These are phyloP conservation scores for Umimayanthus kanabou DNA, from an alignment of 92 coral and sea anemone genomes.

Conservation along the genomic window DNA sequence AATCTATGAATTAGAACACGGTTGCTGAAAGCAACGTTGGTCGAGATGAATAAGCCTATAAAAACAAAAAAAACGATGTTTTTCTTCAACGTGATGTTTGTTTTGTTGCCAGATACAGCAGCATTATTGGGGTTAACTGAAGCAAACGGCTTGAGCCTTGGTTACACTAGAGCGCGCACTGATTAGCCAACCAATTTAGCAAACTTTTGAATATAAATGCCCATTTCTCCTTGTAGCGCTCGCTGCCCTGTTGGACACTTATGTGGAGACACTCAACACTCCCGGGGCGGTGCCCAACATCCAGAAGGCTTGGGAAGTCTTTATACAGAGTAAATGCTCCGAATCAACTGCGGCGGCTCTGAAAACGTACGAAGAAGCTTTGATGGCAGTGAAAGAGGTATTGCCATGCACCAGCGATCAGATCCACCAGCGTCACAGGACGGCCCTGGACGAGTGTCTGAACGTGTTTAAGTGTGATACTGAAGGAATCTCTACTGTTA, in stretches of 20 bases:
- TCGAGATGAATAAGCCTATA: too few species aligned
- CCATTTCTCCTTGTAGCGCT: conserved; percentile 42
- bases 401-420: conserved; percentile 59
- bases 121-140: too few species aligned
- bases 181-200: not conserved
- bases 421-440: conserved; percentile 44
- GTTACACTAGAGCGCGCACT: too few species aligned
- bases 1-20: too few species aligned
- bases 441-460: conserved; percentile 47
- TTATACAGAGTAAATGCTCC: conserved; percentile 52
- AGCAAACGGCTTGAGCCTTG: too few species aligned
- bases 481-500: conserved; percentile 51
- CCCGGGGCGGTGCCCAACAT: conserved; percentile 77
- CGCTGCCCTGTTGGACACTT: conserved; percentile 64
- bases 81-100: too few species aligned
- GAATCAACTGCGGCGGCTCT: conserved; percentile 44
- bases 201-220: not conserved
- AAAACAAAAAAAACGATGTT: too few species aligned
- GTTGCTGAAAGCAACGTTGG: too few species aligned
- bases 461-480: conserved; percentile 49
- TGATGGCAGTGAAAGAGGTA: conserved; percentile 43
- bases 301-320: conserved; percentile 76
- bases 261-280: conserved; percentile 69
- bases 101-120: too few species aligned
- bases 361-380: conserved; percentile 36